These are phyloP conservation scores for Diuraphis noxia DNA, from an alignment of 1,140 invertebrate genomes.

Conservation along the genomic window DNA sequence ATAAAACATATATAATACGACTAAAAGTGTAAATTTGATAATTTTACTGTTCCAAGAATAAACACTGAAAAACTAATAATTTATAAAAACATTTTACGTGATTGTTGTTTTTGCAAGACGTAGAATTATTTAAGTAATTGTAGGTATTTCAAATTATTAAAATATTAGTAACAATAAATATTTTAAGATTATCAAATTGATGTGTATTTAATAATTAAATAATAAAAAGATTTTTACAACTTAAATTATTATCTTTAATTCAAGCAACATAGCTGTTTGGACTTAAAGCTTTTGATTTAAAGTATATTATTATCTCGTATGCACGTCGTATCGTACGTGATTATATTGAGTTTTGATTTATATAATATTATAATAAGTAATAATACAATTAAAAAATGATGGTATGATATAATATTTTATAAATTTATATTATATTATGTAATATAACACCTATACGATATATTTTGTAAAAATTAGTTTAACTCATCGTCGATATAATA, in stretches of 20 bases:
- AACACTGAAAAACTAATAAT: neutral
- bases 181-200: neutral
- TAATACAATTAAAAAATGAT: neutral
- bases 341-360: neutral
- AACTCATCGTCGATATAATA: neutral
- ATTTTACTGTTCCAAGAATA: neutral
- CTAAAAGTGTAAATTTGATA: neutral
- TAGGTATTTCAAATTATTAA: neutral
- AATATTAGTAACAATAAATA: neutral
- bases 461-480: neutral
- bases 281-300: neutral
- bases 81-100: neutral
- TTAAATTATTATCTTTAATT: neutral
- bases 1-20: constrained; percentile 2
- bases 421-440: neutral
- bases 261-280: neutral
- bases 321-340: neutral
- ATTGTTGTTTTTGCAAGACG: neutral
- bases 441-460: neutral
- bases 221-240: no score
- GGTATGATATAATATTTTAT: neutral
- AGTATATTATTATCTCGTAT: no score
- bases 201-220: neutral
- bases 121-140: neutral
- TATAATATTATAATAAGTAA: neutral